Conservation (phyloP, 2,113 vertebrate genomes). For the Zingel zingel region DNA sequence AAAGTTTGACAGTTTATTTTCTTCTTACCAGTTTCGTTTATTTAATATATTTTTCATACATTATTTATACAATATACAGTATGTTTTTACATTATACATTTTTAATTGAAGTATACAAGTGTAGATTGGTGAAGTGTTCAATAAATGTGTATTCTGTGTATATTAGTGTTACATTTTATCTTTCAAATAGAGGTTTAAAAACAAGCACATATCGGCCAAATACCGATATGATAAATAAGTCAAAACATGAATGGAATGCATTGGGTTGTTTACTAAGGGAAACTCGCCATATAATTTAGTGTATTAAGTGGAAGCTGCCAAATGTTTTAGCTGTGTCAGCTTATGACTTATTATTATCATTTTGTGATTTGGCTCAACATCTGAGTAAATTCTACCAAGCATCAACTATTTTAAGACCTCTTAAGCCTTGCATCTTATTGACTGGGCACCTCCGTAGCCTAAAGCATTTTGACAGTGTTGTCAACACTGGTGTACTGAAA, state of each 20-base stretch:
- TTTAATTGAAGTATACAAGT: too few relatives aligned
- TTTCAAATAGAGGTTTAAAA: too few relatives aligned
- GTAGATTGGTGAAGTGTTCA: too few relatives aligned
- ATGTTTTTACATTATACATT: too few relatives aligned
- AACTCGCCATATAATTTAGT: slow-evolving; percentile 27
- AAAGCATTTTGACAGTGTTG: slow-evolving; percentile 47
- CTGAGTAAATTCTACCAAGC: slow-evolving; percentile 43
- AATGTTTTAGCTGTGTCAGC: slow-evolving; percentile 39
- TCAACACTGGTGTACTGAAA: slow-evolving; percentile 31
- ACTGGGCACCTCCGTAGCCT: slow-evolving; percentile 19
- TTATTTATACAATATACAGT: too few relatives aligned
- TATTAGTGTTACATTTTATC: too few relatives aligned
- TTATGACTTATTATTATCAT: slow-evolving; percentile 60
- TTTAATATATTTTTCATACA: too few relatives aligned
- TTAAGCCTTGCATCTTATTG: slow-evolving; percentile 44
- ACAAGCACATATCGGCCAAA: too few relatives aligned
- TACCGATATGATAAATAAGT: slow-evolving; percentile 36
- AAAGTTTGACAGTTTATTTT: too few relatives aligned
- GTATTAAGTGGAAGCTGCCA: slow-evolving; percentile 43
- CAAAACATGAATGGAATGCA: slow-evolving; percentile 16
- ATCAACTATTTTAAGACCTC: slow-evolving; percentile 44
- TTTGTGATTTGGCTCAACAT: slow-evolving; percentile 52
- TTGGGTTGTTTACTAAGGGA: slow-evolving; percentile 45
- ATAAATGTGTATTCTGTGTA: too few relatives aligned
- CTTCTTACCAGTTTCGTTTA: too few relatives aligned